phyloP scores from a whole-genome alignment of 1,140 invertebrate genomes.

The Helicoverpa zea region DNA sequence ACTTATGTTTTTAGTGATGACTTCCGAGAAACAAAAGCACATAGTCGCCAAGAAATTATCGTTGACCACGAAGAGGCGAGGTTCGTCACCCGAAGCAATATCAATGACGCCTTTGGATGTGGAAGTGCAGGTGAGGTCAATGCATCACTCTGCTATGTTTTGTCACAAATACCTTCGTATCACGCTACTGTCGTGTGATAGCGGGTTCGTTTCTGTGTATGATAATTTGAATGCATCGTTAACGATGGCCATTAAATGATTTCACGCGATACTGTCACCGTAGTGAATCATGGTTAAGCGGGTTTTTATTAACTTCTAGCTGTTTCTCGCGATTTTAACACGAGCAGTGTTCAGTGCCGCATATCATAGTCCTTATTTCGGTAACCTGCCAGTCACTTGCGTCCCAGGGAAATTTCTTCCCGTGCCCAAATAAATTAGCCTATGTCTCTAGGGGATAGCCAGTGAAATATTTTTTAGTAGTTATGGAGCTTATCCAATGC shows the following conservation, averaged over 20 bases:
- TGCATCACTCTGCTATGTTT: constrained; percentile 2
- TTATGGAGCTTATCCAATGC: too few relatives aligned
- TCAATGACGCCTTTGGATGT: constrained; percentile 61
- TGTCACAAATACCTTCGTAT: constrained; percentile 23
- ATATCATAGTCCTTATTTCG: too few relatives aligned
- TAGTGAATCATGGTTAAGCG: not conserved
- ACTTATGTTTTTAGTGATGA: constrained; percentile 54
- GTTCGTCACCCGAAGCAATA: constrained; percentile 65
- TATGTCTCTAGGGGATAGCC: too few relatives aligned
- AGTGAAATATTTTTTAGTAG: too few relatives aligned
- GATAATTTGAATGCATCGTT: constrained; percentile 39
- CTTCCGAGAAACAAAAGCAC: constrained; percentile 67
- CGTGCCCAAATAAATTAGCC: too few relatives aligned
- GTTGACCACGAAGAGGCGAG: constrained; percentile 62
- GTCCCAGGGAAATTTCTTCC: too few relatives aligned
- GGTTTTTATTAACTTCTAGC: not conserved
- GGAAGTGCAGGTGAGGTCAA: constrained; percentile 65
- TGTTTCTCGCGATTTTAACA: too few relatives aligned
- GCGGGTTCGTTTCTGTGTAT: constrained; percentile 16
- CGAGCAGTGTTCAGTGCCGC: too few relatives aligned
- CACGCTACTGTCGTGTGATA: constrained; percentile 38
- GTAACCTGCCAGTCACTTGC: too few relatives aligned
- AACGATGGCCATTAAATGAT: constrained; percentile 20
- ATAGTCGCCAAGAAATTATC: constrained; percentile 65
- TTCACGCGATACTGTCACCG: constrained; percentile 3